Evolutionary conservation across 35 echinoderm and acorn worm genomes (phyloP).

Genomic region (Apostichopus parvimensis): DNA sequence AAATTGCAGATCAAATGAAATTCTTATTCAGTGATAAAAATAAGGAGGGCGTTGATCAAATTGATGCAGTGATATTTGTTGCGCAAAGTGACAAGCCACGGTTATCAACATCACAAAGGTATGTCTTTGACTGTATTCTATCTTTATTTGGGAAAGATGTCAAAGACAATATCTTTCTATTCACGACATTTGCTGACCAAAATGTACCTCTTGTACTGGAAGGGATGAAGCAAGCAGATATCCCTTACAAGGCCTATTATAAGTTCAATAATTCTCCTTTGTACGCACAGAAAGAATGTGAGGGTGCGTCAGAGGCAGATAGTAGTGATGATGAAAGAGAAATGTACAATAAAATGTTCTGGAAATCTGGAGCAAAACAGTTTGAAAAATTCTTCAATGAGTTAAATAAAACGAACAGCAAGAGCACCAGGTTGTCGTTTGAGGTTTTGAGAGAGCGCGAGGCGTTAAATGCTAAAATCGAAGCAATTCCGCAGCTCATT

Average conservation of each 20-base stretch:
- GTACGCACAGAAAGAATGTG: too few species aligned
- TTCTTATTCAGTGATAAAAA: constrained; percentile 55
- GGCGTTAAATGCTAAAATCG: background rate
- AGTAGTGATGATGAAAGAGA: background rate
- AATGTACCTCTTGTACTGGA: too few species aligned
- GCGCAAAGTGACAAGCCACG: constrained; percentile 54
- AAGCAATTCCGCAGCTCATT: background rate
- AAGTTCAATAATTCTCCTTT: too few species aligned
- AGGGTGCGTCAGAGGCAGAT: background rate
- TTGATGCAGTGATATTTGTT: constrained; percentile 77
- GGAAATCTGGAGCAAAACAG: background rate
- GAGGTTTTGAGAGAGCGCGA: background rate
- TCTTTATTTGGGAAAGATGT: constrained; percentile 78
- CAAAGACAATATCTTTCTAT: constrained; percentile 63
- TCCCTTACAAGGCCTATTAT: too few species aligned
- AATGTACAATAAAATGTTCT: background rate
- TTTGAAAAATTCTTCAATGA: background rate
- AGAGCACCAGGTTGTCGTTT: background rate
- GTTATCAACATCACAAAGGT: constrained; percentile 65
- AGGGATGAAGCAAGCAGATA: too few species aligned
- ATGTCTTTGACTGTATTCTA: constrained; percentile 69
- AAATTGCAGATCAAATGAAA: background rate
- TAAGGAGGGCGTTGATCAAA: constrained; percentile 55
- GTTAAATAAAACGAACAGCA: background rate
- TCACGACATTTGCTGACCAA: constrained; percentile 55